phyloP scores from a whole-genome alignment of 35 echinoderm and acorn worm species.

The Chiridota heheva region DNA sequence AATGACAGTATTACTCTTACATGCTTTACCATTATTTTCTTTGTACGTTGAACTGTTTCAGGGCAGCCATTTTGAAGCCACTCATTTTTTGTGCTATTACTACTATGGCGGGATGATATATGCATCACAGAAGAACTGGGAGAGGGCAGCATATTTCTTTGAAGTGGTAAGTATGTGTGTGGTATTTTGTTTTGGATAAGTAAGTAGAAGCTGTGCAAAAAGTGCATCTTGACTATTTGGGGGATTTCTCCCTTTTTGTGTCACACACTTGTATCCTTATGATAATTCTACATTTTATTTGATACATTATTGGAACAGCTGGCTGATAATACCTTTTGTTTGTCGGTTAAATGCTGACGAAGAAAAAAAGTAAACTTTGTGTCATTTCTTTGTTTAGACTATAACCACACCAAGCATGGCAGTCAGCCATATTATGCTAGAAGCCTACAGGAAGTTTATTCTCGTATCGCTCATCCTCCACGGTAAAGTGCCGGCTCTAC shows the following conservation, averaged over 20 bases:
- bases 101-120: slow-evolving; percentile 99
- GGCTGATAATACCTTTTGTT: no score
- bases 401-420: slow-evolving; percentile 96
- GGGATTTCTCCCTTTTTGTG: no score
- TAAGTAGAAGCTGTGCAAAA: no score
- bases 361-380: no score
- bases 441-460: slow-evolving; percentile 94
- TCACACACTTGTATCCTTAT: no score
- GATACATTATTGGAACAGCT: no score
- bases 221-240: no score
- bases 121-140: slow-evolving; percentile 95
- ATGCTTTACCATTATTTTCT: no score
- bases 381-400: slow-evolving; percentile 62
- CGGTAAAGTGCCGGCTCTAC: slow-evolving; percentile 78
- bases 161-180: slow-evolving; percentile 83
- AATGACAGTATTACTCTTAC: no score
- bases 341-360: no score
- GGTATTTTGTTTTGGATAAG: no score
- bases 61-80: slow-evolving; percentile 86
- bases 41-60: slow-evolving; percentile 19
- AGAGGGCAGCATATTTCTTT: slow-evolving; percentile 91
- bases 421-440: slow-evolving; percentile 94
- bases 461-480: slow-evolving; percentile 94
- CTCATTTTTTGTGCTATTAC: slow-evolving; percentile 92
- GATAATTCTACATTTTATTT: no score